A percentile compares a stretch with the other conserved stretches of the same genome.
Evolutionary conservation across 2,113 vertebrate genomes (phyloP).

Genomic region (Ceyx cyanopectus): DNA sequence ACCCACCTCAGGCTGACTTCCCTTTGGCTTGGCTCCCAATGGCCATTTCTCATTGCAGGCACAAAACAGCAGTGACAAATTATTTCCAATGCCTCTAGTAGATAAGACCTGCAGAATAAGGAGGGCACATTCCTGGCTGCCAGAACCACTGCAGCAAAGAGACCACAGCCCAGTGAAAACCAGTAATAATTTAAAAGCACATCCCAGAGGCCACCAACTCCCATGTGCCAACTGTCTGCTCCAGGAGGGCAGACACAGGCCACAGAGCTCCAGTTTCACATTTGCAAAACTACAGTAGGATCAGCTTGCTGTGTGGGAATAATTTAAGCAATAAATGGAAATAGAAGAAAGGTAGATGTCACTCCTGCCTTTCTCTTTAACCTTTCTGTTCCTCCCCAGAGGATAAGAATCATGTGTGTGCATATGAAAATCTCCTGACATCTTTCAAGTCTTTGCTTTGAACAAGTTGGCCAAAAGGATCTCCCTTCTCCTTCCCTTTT

Average conservation of each 20-base stretch:
- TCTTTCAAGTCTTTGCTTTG: not conserved
- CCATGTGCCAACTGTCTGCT: not conserved
- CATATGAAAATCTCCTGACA: not conserved
- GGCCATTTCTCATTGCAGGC: not conserved
- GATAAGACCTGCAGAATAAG: not conserved
- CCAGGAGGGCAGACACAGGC: not conserved
- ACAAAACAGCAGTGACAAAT: not conserved
- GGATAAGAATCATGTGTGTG: not conserved
- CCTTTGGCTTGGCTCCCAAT: not conserved
- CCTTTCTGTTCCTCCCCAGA: not conserved
- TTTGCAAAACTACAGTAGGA: not conserved
- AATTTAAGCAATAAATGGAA: not conserved
- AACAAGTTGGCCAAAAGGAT: not conserved
- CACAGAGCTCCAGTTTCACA: not conserved
- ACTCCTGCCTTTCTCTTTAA: not conserved
- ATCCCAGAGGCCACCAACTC: not conserved
- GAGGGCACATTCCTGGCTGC: not conserved
- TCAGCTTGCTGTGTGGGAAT: not conserved
- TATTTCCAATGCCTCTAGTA: not conserved
- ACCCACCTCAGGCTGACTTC: not conserved
- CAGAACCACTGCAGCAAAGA: not conserved
- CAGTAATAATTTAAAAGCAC: not conserved
- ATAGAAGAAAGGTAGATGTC: not conserved
- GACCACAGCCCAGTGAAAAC: not conserved
- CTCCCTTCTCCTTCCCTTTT: not conserved